Conservation (phyloP, 2,888 invertebrate genomes). For the Gastrophysa polygoni region DNA sequence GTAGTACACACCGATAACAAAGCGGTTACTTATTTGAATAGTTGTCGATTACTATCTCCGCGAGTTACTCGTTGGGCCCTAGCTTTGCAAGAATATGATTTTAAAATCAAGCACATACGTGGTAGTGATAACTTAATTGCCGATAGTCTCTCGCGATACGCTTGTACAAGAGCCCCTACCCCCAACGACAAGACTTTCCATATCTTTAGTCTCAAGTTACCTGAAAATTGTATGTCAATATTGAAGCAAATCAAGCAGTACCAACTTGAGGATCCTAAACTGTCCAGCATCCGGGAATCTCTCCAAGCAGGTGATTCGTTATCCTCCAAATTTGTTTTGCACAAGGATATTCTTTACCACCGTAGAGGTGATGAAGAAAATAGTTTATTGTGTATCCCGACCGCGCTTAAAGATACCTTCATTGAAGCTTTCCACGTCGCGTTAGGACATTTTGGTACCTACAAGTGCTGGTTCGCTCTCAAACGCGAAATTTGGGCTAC, state of each 20-base stretch:
- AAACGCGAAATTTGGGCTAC: slow-evolving; percentile 17
- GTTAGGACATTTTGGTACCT: slow-evolving; percentile 13
- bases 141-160: slow-evolving; percentile 42
- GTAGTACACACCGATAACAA: slow-evolving; percentile 42
- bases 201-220: background rate
- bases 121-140: slow-evolving; percentile 41
- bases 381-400: slow-evolving; percentile 9
- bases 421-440: slow-evolving; percentile 12
- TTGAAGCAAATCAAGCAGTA: background rate
- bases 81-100: slow-evolving; percentile 39
- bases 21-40: slow-evolving; percentile 38
- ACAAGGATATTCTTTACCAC: slow-evolving; percentile 7
- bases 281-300: slow-evolving; percentile 1
- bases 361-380: background rate
- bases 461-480: slow-evolving; percentile 9
- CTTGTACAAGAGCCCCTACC: slow-evolving; percentile 19
- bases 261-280: slow-evolving; percentile 8
- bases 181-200: slow-evolving; percentile 14
- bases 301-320: background rate
- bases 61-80: slow-evolving; percentile 41
- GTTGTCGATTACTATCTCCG: slow-evolving; percentile 36
- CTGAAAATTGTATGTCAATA: background rate
- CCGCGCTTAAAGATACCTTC: background rate
- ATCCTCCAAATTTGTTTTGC: background rate
- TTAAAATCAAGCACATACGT: slow-evolving; percentile 33